Evolutionary conservation across 2,113 vertebrate genomes (phyloP).

Genomic region (Chaetodon trifascialis): DNA sequence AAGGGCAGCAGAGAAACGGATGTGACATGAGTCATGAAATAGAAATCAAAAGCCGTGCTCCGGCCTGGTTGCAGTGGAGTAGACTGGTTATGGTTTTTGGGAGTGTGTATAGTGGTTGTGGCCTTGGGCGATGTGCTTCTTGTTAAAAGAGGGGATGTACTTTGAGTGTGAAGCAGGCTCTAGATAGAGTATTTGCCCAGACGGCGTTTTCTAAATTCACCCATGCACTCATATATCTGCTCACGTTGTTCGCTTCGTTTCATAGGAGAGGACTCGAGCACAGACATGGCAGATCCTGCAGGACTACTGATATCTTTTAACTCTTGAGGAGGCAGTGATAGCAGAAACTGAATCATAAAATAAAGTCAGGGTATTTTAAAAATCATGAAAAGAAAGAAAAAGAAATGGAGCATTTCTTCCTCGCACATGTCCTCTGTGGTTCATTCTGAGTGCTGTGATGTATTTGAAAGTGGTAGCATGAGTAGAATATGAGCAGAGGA

Average conservation of each 20-base stretch:
- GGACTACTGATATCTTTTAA: conserved; percentile 49
- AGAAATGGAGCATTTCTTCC: conserved; percentile 50
- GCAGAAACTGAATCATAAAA: conserved; percentile 27
- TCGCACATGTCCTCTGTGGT: conserved; percentile 34
- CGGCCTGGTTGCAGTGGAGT: conserved; percentile 51
- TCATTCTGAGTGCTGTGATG: conserved; percentile 49
- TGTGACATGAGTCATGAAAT: conserved; percentile 75
- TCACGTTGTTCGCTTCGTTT: conserved; percentile 52
- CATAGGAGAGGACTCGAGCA: conserved; percentile 28
- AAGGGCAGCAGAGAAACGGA: conserved; percentile 55
- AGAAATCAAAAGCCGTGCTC: conserved; percentile 72
- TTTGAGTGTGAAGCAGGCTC: conserved; percentile 60
- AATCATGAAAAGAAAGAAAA: conserved; percentile 1
- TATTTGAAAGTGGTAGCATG: conserved; percentile 53
- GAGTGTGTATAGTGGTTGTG: conserved; percentile 63
- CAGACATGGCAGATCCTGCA: conserved; percentile 36
- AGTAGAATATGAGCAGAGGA: conserved; percentile 34
- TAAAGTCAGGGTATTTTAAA: conserved; percentile 19
- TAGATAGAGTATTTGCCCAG: conserved; percentile 70
- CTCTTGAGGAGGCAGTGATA: conserved; percentile 44
- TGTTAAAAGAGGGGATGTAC: conserved; percentile 68
- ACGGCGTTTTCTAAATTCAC: conserved; percentile 70
- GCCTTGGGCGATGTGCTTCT: conserved; percentile 74
- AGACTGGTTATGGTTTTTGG: conserved; percentile 60
- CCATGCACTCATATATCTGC: conserved; percentile 58